phyloP scores from a whole-genome alignment of 2,797 vertebrate genomes.

The Gymnoscopelus microlampas region DNA sequence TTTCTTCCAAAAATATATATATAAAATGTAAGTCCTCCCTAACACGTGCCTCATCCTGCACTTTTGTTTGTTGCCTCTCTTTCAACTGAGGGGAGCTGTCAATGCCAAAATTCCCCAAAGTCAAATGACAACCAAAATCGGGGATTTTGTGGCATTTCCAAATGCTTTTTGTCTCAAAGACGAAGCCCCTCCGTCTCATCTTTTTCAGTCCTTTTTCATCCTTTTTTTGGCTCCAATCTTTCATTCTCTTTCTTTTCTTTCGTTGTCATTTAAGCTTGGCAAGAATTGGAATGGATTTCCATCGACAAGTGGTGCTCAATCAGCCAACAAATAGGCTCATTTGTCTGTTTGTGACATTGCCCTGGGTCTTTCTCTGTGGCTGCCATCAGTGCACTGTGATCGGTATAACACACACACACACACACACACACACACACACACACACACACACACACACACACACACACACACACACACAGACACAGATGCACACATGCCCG shows the following conservation, averaged over 20 bases:
- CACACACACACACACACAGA: conserved; percentile 26
- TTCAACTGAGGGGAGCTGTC: conserved; percentile 60
- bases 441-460: conserved; percentile 12
- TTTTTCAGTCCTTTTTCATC: conserved; percentile 22
- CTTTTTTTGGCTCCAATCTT: background rate
- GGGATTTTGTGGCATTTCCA: conserved; percentile 59
- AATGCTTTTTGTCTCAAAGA: conserved; percentile 60
- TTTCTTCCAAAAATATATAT: conserved; percentile 55
- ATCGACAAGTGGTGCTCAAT: conserved; percentile 72
- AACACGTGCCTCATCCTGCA: conserved; percentile 36
- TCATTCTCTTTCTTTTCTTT: conserved; percentile 13
- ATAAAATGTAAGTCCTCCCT: conserved; percentile 56
- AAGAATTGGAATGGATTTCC: conserved; percentile 64
- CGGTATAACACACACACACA: conserved; percentile 4
- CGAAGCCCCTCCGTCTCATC: conserved; percentile 52
- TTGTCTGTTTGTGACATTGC: conserved; percentile 73
- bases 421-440: conserved; percentile 14
- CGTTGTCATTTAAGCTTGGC: conserved; percentile 30
- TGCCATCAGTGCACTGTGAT: conserved; percentile 34
- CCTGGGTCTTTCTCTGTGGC: conserved; percentile 50
- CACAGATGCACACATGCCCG: background rate
- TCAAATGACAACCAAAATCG: conserved; percentile 61
- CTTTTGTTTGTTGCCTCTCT: conserved; percentile 58
- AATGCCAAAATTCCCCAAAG: conserved; percentile 66
- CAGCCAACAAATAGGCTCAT: conserved; percentile 74